Conservation (phyloP, 2,888 invertebrate species). For the Carabus problematicus region DNA sequence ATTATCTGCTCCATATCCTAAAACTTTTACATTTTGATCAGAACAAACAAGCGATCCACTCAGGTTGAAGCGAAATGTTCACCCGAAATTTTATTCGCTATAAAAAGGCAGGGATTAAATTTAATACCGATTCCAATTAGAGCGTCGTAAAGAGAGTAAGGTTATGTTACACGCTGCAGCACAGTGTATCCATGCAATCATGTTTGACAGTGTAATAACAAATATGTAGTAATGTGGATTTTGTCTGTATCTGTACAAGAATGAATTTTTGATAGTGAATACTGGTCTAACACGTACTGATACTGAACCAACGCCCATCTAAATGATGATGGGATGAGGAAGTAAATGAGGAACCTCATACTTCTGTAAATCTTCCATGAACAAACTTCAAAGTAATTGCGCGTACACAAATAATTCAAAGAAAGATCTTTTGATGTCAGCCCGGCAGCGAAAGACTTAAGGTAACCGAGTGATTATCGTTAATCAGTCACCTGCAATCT, state of each 20-base stretch:
- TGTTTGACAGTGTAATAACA: too few relatives aligned
- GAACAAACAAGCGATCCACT: conserved; percentile 34
- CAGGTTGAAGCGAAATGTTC: conserved; percentile 35
- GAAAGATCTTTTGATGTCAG: conserved; percentile 53
- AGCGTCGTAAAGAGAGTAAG: conserved; percentile 25
- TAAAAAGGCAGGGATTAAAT: conserved; percentile 39
- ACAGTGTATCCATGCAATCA: background rate
- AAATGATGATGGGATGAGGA: background rate
- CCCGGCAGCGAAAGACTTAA: conserved; percentile 44
- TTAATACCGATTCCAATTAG: conserved; percentile 40
- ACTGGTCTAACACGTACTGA: too few relatives aligned
- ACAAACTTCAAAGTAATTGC: conserved; percentile 54
- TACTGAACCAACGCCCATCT: too few relatives aligned
- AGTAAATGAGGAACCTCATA: conserved; percentile 45
- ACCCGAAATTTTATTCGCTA: conserved; percentile 34
- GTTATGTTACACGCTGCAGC: conserved; percentile 1
- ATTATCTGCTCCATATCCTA: conserved; percentile 42
- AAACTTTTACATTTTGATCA: conserved; percentile 45
- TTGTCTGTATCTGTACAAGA: too few relatives aligned
- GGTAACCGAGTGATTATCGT: conserved; percentile 52
- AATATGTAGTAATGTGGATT: too few relatives aligned
- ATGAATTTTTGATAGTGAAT: too few relatives aligned
- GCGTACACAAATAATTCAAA: conserved; percentile 53
- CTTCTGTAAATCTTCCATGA: conserved; percentile 44
- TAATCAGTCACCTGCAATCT: conserved; percentile 55